Evolutionary conservation across 2,113 vertebrate genomes (phyloP).

Genomic region (Pachypanchax playfairii): DNA sequence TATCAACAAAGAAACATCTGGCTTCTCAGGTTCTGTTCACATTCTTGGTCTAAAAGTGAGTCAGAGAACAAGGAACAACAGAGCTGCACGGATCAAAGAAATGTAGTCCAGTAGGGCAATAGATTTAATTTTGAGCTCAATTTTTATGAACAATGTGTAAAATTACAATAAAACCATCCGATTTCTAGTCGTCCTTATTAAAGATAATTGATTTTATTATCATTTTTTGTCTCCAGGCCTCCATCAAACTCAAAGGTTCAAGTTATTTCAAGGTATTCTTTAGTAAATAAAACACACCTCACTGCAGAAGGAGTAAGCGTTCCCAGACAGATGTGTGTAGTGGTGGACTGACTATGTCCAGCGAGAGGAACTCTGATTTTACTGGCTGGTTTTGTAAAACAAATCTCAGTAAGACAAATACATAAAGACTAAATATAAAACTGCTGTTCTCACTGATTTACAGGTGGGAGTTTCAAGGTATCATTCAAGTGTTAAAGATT

Average conservation of each 20-base stretch:
- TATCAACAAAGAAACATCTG: background rate
- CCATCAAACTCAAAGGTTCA: slow-evolving; percentile 16
- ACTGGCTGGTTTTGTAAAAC: slow-evolving; percentile 16
- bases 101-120: too few species aligned
- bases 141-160: background rate
- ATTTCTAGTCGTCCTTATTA: too few species aligned
- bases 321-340: slow-evolving; percentile 22
- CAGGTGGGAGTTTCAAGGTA: slow-evolving; percentile 31
- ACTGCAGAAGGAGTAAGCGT: slow-evolving; percentile 69
- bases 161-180: background rate
- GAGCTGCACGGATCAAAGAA: background rate
- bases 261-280: slow-evolving; percentile 54
- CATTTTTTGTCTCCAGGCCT: slow-evolving; percentile 25
- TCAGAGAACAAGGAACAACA: background rate
- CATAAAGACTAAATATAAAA: slow-evolving; percentile 40
- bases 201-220: too few species aligned
- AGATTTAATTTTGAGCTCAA: background rate
- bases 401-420: slow-evolving; percentile 18
- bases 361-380: slow-evolving; percentile 19
- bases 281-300: slow-evolving; percentile 75
- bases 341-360: slow-evolving; percentile 8
- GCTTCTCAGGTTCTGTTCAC: background rate
- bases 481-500: slow-evolving; percentile 33
- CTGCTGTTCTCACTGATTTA: background rate
- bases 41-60: background rate